phyloP scores from a whole-genome alignment of 2,797 vertebrate genomes.

The Cheirogaleus major region DNA sequence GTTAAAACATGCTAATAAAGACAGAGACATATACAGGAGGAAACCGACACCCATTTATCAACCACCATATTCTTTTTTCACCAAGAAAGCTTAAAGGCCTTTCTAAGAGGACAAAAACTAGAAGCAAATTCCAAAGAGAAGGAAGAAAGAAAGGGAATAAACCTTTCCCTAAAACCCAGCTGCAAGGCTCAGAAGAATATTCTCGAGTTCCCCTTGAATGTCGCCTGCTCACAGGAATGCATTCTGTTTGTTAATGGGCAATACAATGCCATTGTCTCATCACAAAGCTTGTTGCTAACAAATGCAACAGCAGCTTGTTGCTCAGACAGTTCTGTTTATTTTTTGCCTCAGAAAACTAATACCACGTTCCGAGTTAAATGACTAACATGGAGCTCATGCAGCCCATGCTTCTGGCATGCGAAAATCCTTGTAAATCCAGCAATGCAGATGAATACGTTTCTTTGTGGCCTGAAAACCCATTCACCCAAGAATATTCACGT shows the following conservation, averaged over 20 bases:
- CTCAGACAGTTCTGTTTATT: conserved; percentile 35
- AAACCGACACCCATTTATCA: conserved; percentile 9
- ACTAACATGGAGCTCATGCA: not conserved
- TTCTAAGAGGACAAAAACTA: conserved; percentile 44
- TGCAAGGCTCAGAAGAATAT: conserved; percentile 44
- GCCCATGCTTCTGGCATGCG: not conserved
- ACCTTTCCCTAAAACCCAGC: conserved; percentile 9
- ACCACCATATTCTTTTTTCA: not conserved
- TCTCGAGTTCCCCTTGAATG: not conserved
- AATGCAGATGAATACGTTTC: not conserved
- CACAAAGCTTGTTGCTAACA: conserved; percentile 8
- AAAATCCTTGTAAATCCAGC: conserved; percentile 49
- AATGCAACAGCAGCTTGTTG: conserved; percentile 25
- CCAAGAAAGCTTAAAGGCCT: not conserved
- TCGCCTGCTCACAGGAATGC: not conserved
- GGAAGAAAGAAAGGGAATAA: conserved; percentile 20
- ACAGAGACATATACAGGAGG: not conserved
- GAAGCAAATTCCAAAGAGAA: conserved; percentile 35
- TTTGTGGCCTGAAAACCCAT: conserved; percentile 6
- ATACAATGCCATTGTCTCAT: not conserved
- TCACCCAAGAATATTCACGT: not conserved
- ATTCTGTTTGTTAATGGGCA: not conserved
- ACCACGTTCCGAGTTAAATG: conserved; percentile 15
- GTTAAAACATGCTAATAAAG: not conserved
- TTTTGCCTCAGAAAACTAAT: conserved; percentile 36